Evolutionary conservation across 2,797 vertebrate species (phyloP), one percentile per base, ranked within the genome.

Genomic region (Ambastaia sidthimunki): DNA sequence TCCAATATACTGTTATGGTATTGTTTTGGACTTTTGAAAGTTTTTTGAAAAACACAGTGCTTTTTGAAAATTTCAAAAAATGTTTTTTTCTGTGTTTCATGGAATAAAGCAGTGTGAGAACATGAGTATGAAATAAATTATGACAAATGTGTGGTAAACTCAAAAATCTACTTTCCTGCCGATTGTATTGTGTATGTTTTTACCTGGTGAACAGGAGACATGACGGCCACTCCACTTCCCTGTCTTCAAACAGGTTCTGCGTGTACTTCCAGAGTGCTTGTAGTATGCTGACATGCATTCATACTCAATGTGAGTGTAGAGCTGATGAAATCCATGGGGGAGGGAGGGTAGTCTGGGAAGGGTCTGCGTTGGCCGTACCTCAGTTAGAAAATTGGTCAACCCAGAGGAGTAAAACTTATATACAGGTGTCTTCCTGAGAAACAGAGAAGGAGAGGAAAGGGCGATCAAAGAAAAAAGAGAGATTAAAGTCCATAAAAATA

Each of bases 151-250:
- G 21, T 13, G 21, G 23, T n/a, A 4, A 48, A n/a, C 1, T 28
- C 28, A 28, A 28, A 28, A 28, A 28, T 28, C 2, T 28, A 28
- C 4, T 28, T 28, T 28, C 12, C 44, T 50, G 6, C 2, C 4
- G 31, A 31, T 7, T 18, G n/a, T 18, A 52, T 21, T 52, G 16
- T 11, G 70, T 89, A 28, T 4, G 88, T 83, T 94, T 96, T 95
- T 95, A 99, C 98, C 96, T 88, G 98, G 97, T 81, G 96, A 91
- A 81, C 98, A 99, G 74, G 97, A 94, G 11, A 98, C 96, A 80
- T 97, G 96, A 71, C 95, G 95, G 23, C 98, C 98, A 16, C 98
- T 99, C 98, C 98, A 99, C 86, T 97, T 99, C 1, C 97, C 98
- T 0, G 96, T 98, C 90, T 96, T 97, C 48, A 99, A 89, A 87